Percentiles rank a stretch among this genome's conserved stretches.
phyloP scores from a whole-genome alignment of 2,113 vertebrate species.

The Brevimyrus niger region DNA sequence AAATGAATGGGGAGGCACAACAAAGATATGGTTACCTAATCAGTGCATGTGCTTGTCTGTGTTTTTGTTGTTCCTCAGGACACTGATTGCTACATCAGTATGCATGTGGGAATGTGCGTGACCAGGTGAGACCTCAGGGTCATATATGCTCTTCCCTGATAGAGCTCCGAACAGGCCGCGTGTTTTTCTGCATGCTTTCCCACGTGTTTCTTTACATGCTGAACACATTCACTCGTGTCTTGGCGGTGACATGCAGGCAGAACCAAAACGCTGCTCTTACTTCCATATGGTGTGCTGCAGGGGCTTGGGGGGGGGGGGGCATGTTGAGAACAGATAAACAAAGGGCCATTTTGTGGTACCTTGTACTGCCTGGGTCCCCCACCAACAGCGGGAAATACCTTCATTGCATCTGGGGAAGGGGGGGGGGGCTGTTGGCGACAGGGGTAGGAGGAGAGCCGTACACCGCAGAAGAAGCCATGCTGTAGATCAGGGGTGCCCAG shows the following conservation, averaged over 20 bases:
- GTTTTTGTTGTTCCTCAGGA: neutral
- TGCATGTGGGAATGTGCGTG: neutral
- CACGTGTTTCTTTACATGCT: neutral
- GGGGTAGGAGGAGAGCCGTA: neutral
- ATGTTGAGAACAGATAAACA: constrained; percentile 53
- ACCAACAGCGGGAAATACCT: constrained; percentile 46
- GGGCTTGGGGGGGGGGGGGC: neutral
- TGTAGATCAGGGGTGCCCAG: no score
- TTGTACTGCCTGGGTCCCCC: constrained; percentile 57
- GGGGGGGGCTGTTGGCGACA: neutral
- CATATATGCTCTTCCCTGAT: neutral
- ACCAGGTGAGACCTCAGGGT: neutral
- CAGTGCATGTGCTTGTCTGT: neutral
- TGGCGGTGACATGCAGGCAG: neutral
- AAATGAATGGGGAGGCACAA: neutral
- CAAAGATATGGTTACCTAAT: neutral
- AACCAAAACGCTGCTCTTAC: neutral
- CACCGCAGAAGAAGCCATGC: neutral
- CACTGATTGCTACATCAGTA: neutral
- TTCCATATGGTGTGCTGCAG: neutral
- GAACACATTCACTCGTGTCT: neutral
- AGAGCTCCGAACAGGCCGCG: neutral
- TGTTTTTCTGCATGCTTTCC: constrained; percentile 23
- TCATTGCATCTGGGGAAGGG: constrained; percentile 17
- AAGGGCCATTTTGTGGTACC: constrained; percentile 55